Conservation (phyloP, 1,140 invertebrate species). For the Lerema accius region DNA sequence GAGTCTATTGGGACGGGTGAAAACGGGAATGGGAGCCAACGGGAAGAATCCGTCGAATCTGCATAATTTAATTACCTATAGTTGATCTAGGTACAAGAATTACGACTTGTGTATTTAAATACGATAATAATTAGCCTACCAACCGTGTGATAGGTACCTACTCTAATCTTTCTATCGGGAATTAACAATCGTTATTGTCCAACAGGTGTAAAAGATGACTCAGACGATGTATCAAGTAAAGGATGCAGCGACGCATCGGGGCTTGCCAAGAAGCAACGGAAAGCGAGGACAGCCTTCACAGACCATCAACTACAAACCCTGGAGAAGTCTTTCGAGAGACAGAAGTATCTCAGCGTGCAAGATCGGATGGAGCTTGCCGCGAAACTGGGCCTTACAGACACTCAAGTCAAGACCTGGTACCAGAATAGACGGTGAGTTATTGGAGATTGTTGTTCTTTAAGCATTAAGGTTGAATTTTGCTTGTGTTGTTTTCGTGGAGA, state of each 20-base stretch:
- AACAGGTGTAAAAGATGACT: slow-evolving; percentile 76
- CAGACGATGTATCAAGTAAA: slow-evolving; percentile 75
- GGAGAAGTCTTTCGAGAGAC: slow-evolving; percentile 98
- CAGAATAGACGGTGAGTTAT: slow-evolving; percentile 96
- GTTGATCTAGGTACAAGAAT: no score
- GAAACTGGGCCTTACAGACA: slow-evolving; percentile 97
- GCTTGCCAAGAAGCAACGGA: slow-evolving; percentile 96
- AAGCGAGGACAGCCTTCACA: slow-evolving; percentile 98
- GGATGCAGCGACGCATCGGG: slow-evolving; percentile 70
- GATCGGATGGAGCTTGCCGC: slow-evolving; percentile 99
- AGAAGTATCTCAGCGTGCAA: slow-evolving; percentile 99
- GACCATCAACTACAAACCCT: slow-evolving; percentile 98
- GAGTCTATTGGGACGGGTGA: no score
- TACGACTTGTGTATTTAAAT: no score
- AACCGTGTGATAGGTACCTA: no score
- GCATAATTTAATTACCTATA: no score
- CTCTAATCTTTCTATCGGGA: no score
- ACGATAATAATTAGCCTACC: no score
- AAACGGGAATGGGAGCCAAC: no score
- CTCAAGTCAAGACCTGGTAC: slow-evolving; percentile 99
- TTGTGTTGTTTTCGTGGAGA: no score
- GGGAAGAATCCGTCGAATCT: no score
- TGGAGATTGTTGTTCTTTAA: no score
- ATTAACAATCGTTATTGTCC: slow-evolving; percentile 7
- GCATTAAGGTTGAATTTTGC: no score